Base-by-base conservation (phyloP, 2,888 invertebrate genomes). In the Phaonia tiefii region DNA sequence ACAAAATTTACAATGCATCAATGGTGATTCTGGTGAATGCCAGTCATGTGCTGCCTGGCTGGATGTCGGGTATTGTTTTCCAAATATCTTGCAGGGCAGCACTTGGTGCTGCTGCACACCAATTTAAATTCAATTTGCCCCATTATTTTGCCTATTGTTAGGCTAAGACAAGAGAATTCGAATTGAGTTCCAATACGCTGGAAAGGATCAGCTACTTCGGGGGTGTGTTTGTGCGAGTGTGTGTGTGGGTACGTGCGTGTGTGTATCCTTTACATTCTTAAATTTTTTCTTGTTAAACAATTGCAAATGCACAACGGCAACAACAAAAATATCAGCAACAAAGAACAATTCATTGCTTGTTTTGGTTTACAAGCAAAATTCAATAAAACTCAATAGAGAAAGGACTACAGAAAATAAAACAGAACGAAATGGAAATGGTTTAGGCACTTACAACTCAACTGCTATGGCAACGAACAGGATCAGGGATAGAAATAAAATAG, bases 71-170 rank as follows among this genome's bases (percentile, higher is more conserved):
- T 42, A 54, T 75, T 75, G 60, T 75, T 67, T 67, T 37, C 31
- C 17, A 63, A 75, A 75, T 75, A 75, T 71, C 76, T 76, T 80
- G 76, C 76, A 75, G 13, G n/a, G 54, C 69, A 10, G 73, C 66
- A 54, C 42, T 60, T 15, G 54, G 54, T 54, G 25, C 25, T 74
- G 20, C 39, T 46, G 25, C 13, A 37, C 42, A 56, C 85, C 89
- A 89, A 88, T 88, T 89, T 88, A 88, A 88, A 88, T 88, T 89
- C 89, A 88, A 88, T 89, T 88, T 89, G 86, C 86, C 82, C 87
- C 85, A 87, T 89, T 88, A 88, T 89, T 84, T 83, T 85, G 87
- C 85, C 86, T 87, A 88, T 88, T 88, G 88, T 88, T 85, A 83
- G 85, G 83, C 84, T 82, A 56, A 31, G 54, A 44, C 67, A 73